Evolutionary conservation across 2,888 invertebrate genomes (phyloP).

Genomic region (Leucoma salicis): DNA sequence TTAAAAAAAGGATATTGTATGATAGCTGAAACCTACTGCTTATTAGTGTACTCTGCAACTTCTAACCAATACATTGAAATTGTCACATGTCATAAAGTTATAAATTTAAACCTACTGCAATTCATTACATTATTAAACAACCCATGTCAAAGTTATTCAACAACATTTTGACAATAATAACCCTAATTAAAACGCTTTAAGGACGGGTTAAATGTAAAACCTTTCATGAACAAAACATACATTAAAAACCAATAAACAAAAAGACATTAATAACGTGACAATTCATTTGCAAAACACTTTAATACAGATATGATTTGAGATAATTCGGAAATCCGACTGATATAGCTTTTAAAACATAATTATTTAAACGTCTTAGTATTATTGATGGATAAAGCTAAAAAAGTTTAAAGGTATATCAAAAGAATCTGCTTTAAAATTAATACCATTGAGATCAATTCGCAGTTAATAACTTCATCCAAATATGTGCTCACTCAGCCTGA

Average conservation of each 20-base stretch:
- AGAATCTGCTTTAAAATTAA: slow-evolving; percentile 76
- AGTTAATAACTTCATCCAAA: slow-evolving; percentile 33
- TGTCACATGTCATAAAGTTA: no score
- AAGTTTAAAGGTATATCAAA: slow-evolving; percentile 64
- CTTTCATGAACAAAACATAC: slow-evolving; percentile 8
- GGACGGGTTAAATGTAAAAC: slow-evolving; percentile 2
- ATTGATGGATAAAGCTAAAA: slow-evolving; percentile 75
- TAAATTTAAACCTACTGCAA: no score
- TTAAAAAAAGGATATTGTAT: no score
- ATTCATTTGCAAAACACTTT: slow-evolving; percentile 54
- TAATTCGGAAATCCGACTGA: slow-evolving; percentile 63
- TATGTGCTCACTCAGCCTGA: slow-evolving; percentile 52
- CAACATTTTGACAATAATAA: slow-evolving; percentile 10
- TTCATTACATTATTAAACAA: background rate
- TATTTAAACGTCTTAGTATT: slow-evolving; percentile 75
- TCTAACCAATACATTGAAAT: no score
- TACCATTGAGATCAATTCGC: slow-evolving; percentile 63
- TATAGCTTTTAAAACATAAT: slow-evolving; percentile 67
- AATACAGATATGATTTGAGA: slow-evolving; percentile 57
- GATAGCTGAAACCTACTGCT: no score
- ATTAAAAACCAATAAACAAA: slow-evolving; percentile 31
- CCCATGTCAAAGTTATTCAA: slow-evolving; percentile 5
- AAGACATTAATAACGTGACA: slow-evolving; percentile 48
- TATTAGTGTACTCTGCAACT: no score
- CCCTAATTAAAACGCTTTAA: slow-evolving; percentile 11